phyloP scores from a whole-genome alignment of 2,888 invertebrate species.

The Sarcophaga caerulescens region DNA sequence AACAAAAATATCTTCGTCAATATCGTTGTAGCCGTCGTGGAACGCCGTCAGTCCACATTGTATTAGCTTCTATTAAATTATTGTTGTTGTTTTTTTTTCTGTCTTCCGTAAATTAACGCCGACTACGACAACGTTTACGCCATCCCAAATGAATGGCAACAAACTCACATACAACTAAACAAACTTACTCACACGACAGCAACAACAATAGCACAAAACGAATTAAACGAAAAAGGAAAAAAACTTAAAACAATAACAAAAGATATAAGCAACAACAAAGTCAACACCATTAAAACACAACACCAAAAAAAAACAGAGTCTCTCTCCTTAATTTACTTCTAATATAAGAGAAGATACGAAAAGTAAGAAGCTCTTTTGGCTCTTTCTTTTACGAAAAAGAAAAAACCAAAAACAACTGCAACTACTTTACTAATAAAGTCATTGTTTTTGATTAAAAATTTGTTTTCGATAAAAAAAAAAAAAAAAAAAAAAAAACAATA shows the following conservation, averaged over 20 bases:
- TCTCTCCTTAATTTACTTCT: slow-evolving; percentile 15
- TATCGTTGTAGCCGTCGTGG: slow-evolving; percentile 56
- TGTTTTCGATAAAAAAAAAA: background rate
- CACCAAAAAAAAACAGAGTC: background rate
- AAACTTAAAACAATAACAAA: slow-evolving; percentile 19
- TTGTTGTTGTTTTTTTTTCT: slow-evolving; percentile 17
- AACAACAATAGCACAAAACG: slow-evolving; percentile 34
- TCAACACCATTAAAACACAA: slow-evolving; percentile 21
- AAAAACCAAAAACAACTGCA: background rate
- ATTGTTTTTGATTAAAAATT: background rate
- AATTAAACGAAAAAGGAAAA: slow-evolving; percentile 17
- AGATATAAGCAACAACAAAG: slow-evolving; percentile 45
- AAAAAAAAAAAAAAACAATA: background rate
- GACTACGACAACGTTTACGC: slow-evolving; percentile 40
- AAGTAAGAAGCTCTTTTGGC: background rate
- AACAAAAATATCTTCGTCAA: slow-evolving; percentile 36
- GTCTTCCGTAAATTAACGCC: slow-evolving; percentile 42
- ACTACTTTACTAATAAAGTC: background rate
- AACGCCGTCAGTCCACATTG: slow-evolving; percentile 21
- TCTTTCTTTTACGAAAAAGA: background rate
- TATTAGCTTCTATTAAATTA: background rate
- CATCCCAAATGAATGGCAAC: slow-evolving; percentile 22
- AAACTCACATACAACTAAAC: slow-evolving; percentile 17
- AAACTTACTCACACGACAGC: background rate
- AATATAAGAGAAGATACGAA: slow-evolving; percentile 2